Conservation (phyloP, 2,797 vertebrate genomes). For the Platyrinchus mystaceus region DNA sequence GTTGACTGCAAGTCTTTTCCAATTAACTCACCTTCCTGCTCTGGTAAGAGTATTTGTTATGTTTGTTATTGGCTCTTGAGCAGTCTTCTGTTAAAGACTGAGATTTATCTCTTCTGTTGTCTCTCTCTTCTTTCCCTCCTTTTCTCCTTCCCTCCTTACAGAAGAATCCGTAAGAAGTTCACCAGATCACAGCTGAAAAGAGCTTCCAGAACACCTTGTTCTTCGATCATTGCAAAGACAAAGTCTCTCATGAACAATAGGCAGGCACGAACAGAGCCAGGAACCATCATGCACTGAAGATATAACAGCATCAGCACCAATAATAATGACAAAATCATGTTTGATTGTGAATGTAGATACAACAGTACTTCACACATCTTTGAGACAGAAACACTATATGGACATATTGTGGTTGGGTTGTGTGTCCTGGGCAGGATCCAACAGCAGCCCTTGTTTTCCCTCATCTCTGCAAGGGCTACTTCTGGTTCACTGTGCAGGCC, state of each 20-base stretch:
- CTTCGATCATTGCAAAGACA: constrained; percentile 57
- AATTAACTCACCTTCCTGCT: not conserved
- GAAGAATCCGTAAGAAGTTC: constrained; percentile 89
- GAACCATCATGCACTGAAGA: constrained; percentile 59
- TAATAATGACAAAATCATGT: not conserved
- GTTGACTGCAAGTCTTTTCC: constrained; percentile 12
- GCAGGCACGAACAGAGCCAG: constrained; percentile 44
- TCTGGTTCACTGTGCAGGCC: not conserved
- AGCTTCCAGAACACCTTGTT: constrained; percentile 88
- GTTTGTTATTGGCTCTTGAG: constrained; percentile 7
- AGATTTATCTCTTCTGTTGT: constrained; percentile 39
- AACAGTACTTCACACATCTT: not conserved
- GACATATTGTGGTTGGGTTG: not conserved
- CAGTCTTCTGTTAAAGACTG: not conserved
- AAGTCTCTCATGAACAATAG: constrained; percentile 58
- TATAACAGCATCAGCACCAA: constrained; percentile 9
- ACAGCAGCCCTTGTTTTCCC: constrained; percentile 13
- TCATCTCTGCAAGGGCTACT: not conserved
- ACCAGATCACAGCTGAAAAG: constrained; percentile 88
- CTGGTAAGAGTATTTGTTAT: constrained; percentile 27
- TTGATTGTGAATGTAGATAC: not conserved
- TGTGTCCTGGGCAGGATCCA: constrained; percentile 43
- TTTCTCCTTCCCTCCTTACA: constrained; percentile 58
- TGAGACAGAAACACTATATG: not conserved
- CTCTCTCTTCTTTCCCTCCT: constrained; percentile 27